Evolutionary conservation across 2,113 vertebrate genomes (phyloP).

Genomic region (Python bivittatus): DNA sequence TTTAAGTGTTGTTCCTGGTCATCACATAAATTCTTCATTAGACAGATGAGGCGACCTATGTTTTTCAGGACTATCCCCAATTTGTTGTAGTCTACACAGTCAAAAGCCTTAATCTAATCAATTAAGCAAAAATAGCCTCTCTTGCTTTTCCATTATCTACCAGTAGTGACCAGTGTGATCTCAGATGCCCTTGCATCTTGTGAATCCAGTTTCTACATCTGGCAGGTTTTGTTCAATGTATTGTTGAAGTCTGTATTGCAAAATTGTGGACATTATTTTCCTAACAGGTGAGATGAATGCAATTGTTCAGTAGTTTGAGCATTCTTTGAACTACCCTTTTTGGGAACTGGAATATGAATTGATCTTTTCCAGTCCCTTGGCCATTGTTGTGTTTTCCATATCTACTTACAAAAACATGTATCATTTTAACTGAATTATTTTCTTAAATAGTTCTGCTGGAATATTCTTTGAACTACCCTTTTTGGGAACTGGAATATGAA

Average conservation of each 20-base stretch:
- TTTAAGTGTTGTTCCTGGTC: background rate
- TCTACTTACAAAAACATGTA: background rate
- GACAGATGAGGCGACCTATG: background rate
- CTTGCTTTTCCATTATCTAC: background rate
- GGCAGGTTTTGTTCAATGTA: background rate
- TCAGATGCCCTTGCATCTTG: background rate
- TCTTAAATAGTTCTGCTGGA: background rate
- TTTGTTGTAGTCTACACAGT: background rate
- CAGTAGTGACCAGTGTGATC: background rate
- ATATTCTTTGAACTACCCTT: background rate
- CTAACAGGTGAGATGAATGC: background rate
- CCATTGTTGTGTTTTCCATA: background rate
- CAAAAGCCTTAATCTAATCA: background rate
- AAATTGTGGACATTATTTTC: background rate
- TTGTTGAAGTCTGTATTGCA: background rate
- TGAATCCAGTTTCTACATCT: background rate
- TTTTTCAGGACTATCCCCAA: background rate
- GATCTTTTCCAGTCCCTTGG: background rate
- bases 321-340: background rate
- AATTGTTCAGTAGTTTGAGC: background rate
- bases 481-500: background rate
- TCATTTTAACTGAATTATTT: background rate
- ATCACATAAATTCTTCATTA: background rate
- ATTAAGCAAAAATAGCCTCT: background rate
- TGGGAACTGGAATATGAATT: background rate